Percentiles rank a stretch among this genome's conserved stretches.
Evolutionary conservation across 2,113 vertebrate genomes (phyloP).

Genomic region (Anoplopoma fimbria): DNA sequence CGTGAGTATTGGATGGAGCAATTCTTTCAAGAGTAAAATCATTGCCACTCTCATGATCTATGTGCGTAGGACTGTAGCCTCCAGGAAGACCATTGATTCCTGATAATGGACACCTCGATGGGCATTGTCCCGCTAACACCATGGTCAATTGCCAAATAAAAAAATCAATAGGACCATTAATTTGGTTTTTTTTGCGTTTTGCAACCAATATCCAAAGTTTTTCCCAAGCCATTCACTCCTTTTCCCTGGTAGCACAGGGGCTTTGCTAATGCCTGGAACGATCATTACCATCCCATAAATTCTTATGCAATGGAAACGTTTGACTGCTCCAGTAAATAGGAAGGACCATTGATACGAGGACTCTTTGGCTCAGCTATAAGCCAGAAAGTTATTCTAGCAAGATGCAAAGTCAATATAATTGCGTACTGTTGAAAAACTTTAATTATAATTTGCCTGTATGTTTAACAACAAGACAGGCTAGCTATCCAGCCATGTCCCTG

Average conservation of each 20-base stretch:
- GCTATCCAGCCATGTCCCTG: too few relatives aligned
- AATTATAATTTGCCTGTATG: too few relatives aligned
- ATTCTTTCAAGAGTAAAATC: background rate
- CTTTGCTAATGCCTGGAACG: background rate
- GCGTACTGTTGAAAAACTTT: too few relatives aligned
- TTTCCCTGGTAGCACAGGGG: background rate
- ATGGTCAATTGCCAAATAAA: too few relatives aligned
- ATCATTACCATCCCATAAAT: background rate
- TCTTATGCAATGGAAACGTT: background rate
- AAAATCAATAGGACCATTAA: too few relatives aligned
- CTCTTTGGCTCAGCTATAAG: too few relatives aligned
- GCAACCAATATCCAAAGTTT: background rate
- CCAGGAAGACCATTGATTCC: background rate
- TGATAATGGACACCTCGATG: background rate
- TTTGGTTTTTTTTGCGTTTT: too few relatives aligned
- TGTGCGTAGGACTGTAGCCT: background rate
- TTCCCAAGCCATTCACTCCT: background rate
- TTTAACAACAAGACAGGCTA: too few relatives aligned
- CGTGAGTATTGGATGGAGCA: background rate
- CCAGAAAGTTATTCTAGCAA: too few relatives aligned
- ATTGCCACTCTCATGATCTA: background rate
- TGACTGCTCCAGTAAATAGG: background rate
- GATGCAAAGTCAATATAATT: too few relatives aligned
- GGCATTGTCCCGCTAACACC: background rate
- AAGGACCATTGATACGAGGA: background rate